These are phyloP conservation scores for Ptyas mucosa DNA, from an alignment of 2,113 vertebrate species.

Conservation along the genomic window DNA sequence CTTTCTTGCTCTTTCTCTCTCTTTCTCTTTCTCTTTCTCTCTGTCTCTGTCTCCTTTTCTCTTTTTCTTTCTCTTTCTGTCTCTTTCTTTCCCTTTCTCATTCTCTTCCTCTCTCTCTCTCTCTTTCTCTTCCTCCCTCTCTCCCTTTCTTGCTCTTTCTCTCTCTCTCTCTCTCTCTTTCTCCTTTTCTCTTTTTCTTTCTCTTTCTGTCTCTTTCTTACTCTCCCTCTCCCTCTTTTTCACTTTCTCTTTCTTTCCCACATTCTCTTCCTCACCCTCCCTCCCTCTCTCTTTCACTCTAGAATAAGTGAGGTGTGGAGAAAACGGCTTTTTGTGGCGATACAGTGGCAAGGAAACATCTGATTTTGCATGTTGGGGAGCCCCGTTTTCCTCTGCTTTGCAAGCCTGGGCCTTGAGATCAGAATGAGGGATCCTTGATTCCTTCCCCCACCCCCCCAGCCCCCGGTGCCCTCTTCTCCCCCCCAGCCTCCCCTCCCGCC, in stretches of 20 bases:
- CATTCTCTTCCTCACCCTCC: not conserved
- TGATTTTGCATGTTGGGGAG: not conserved
- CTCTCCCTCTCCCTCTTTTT: not conserved
- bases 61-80: no score
- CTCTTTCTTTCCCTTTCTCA: not conserved
- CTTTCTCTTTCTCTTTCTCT: not conserved
- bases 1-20: not conserved
- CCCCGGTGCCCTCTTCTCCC: no score
- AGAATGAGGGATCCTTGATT: constrained; percentile 1
- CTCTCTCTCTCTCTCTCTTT: not conserved
- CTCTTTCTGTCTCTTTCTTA: not conserved
- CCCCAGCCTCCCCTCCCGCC: fast-evolving
- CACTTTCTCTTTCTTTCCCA: not conserved
- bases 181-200: not conserved
- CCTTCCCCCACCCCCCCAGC: not conserved
- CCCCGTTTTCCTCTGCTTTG: not conserved
- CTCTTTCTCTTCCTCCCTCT: not conserved
- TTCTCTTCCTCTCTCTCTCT: not conserved
- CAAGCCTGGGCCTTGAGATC: not conserved
- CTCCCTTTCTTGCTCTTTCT: not conserved
- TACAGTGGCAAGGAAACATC: constrained; percentile 7
- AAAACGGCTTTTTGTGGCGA: constrained; percentile 26
- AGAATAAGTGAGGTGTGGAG: constrained; percentile 27
- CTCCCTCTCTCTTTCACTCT: not conserved
- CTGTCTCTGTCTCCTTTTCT: not conserved